A percentile compares a stretch with the other conserved stretches of the same genome.
Evolutionary conservation across 2,113 vertebrate species (phyloP).

Genomic region (Tenrec ecaudatus): DNA sequence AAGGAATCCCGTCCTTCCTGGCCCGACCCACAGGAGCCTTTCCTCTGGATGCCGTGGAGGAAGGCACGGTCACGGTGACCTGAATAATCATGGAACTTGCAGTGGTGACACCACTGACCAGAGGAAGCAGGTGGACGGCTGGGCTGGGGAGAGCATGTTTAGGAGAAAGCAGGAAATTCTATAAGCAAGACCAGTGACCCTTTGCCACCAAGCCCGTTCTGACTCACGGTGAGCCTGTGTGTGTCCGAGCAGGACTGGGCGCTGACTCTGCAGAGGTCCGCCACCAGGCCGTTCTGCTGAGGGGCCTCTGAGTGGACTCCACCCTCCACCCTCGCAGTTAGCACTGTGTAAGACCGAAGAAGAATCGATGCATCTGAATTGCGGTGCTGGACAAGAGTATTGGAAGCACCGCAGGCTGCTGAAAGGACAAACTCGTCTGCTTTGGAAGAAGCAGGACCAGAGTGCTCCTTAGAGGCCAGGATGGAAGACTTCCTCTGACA

Average conservation of each 20-base stretch:
- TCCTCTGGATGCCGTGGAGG: not conserved
- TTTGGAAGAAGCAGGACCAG: too few species aligned
- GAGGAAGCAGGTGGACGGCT: not conserved
- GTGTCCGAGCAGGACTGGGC: not conserved
- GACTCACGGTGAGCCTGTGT: not conserved
- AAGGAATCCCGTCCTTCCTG: not conserved
- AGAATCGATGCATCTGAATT: too few species aligned
- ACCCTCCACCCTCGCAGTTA: not conserved
- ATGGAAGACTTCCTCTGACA: too few species aligned
- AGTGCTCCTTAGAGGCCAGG: too few species aligned
- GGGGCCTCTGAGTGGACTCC: not conserved
- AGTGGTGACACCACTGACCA: not conserved
- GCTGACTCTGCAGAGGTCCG: not conserved
- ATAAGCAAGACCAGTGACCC: not conserved
- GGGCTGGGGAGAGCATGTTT: not conserved
- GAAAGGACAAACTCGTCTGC: too few species aligned
- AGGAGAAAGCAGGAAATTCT: conserved; percentile 70
- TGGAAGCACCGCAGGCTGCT: too few species aligned
- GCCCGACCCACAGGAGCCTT: not conserved
- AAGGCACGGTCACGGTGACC: not conserved
- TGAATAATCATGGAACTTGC: not conserved
- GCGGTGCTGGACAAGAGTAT: too few species aligned
- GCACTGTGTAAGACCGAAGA: too few species aligned
- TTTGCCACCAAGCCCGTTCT: not conserved
- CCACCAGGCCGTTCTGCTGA: not conserved